Evolutionary conservation across 23 tunicate species (phyloP).

Genomic region (Diplosoma virens): DNA sequence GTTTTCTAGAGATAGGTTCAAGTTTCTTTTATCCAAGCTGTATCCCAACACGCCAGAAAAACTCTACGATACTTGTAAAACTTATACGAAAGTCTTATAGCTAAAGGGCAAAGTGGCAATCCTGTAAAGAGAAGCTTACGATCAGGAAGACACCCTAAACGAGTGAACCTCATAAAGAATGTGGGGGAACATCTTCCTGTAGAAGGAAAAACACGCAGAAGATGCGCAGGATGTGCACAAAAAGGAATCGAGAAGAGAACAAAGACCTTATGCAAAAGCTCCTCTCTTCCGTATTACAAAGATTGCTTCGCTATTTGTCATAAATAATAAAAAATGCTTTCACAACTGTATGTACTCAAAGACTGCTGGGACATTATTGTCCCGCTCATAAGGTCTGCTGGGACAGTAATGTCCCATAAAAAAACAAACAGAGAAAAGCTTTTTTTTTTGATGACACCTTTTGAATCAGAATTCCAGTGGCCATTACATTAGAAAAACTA

Average conservation of each 20-base stretch:
- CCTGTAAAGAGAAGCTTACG: not conserved
- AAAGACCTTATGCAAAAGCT: conserved; percentile 16
- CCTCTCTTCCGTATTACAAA: conserved; percentile 19
- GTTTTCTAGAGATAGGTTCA: conserved; percentile 32
- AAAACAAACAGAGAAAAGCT: conserved; percentile 19
- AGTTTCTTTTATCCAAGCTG: conserved; percentile 20
- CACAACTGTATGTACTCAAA: too few relatives aligned
- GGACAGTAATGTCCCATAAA: conserved; percentile 20
- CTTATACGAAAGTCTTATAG: conserved; percentile 17
- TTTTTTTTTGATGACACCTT: conserved; percentile 12
- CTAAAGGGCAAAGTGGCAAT: conserved; percentile 14
- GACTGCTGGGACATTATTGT: conserved; percentile 27
- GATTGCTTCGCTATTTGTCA: conserved; percentile 31
- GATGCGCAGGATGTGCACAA: conserved; percentile 20
- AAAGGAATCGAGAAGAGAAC: conserved; percentile 24
- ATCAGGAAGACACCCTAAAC: conserved; percentile 29
- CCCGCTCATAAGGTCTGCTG: conserved; percentile 19
- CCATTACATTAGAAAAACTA: conserved; percentile 10
- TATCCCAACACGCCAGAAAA: conserved; percentile 9
- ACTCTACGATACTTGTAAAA: not conserved
- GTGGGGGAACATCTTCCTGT: conserved; percentile 24
- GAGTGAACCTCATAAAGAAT: conserved; percentile 12
- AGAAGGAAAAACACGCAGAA: conserved; percentile 33
- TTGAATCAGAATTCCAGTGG: too few relatives aligned
- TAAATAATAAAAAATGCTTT: too few relatives aligned